Evolutionary conservation across 2,888 invertebrate species (phyloP), one percentile per base, ranked within the genome.

Genomic region (Stenodema calcarata): DNA sequence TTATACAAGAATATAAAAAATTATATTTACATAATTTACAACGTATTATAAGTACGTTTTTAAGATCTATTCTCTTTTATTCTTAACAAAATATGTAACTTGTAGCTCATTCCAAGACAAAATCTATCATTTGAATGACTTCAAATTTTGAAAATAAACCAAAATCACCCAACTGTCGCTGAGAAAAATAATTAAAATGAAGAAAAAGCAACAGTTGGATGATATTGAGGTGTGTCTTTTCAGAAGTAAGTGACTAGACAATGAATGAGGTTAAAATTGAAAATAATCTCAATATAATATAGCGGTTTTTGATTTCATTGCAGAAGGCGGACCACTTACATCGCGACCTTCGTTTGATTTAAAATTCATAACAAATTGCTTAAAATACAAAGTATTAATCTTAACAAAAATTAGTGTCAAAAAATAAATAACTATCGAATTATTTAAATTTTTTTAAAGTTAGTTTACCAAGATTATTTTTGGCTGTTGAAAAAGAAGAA

Each of bases 261-360:
- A 73, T 75, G 73, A 84, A 84, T 80, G 84, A 84, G 84, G 84
- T 84, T 84, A 84, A 84, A 84, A 84, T 84, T 27, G 35, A 84
- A 75, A 35, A 44, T 73, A 82, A 82, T 82, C 82, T 82, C 82
- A 69, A 69, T 75, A 75, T 6, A 28, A 42, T 14, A 35, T 75
- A 30, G 16, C 28, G 23, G 41, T 35, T 62, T 76, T 50, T 80
- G 44, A 47, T 80, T 27, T 80, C 62, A 30, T 18, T 41, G 75
- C 75, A 35, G n/a, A 41, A 30, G 75, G 75, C 30, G 35, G 16
- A 62, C 11, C 2, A 44, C 2, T 23, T 78, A 14, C 12, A 14
- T n/a, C 18, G 11, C 44, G 16, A 47, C 78, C 23, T 30, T 44
- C 78, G 27, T 78, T 76, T 14, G n/a, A 30, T 76, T 78, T 78